Evolutionary conservation across 2,113 vertebrate species (phyloP), one percentile per base, ranked within the genome.

Genomic region (Meles meles): DNA sequence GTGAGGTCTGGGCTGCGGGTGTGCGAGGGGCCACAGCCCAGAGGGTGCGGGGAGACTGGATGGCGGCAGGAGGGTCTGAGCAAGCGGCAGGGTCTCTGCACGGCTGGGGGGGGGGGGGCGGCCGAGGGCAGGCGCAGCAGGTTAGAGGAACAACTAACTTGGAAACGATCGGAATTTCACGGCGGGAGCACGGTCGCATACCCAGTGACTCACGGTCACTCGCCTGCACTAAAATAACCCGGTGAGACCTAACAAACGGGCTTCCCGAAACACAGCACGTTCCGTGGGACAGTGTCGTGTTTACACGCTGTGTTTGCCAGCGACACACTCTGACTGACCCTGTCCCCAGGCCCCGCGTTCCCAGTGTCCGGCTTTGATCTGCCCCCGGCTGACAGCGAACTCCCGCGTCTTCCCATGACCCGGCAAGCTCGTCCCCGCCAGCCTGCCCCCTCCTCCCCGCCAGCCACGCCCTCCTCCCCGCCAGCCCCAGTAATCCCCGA

Each of bases 351-450:
- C 15, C 55, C 47, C 34, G 2, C 71, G 61, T 61, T 37, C 71
- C 77, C 63, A 39, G 67, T 74, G n/a, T 86, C 55, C 37, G 37
- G 81, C 96, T 90, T 93, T 96, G 92, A 95, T 96, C 55, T 27
- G 4, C 29, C 31, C 37, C 95, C n/a, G 83, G 95, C 93, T 95
- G 84, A 93, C 55, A 29, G 81, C 95, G 6, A 97, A 93, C 79
- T 92, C 27, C 15, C 7, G 61, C 93, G 74, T 92, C 79, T 98
- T 97, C 96, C 61, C 97, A 93, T 42, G 96, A 95, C 96, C 93
- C 44, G 31, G 18, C 12, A 12, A 3, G 37, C 23, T 89, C 72
- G 7, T 69, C 55, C 81, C 37, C 34, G n/a, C 15, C 55, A 42
- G 76, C 96, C 61, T 21, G 20, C 21, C 6, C 18, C 23, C 39